Base-by-base conservation (phyloP, 2,113 vertebrate genomes). In the Lasiurus cinereus region DNA sequence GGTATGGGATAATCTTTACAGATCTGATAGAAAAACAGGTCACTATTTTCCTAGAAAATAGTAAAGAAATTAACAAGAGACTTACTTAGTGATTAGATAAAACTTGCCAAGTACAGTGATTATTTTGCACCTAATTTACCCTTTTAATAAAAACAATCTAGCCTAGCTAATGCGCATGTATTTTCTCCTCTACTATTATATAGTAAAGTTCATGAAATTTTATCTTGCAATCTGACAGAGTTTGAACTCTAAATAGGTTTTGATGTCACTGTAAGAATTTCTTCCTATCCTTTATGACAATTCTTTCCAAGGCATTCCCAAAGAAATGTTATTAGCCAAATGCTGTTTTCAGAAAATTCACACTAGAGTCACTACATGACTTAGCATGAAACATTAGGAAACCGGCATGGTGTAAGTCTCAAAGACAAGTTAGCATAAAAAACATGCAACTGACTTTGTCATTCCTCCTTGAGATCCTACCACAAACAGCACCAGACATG, bases 401-500 rank as follows among this genome's bases (percentile, higher is more conserved):
- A 93, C 76, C 39, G 83, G 90, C 84, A 93, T 77, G 73, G 82
- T 84, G 27, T 11, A 69, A 86, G 90, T 69, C 92, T 96, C 66
- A 84, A 76, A 96, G 82, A 92, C 73, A 94, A 85, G 93, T 95
- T 94, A 94, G 96, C 88, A 96, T 73, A 76, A 59, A 85, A 94
- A 85, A 83, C 96, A 97, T 97, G 97, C 96, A 84, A 69, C 46
- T 50, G 93, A 64, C 89, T 92, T 76, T 69, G 92, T 83, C 64
- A 80, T 88, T 87, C 93, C 93, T 96, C 64, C 83, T 94, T 94
- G 93, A 96, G 97, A 80, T 73, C 96, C 97, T 80, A 94, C 91
- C 79, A 73, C 92, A 97, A 96, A 98, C 83, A 98, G 98, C 98
- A 98, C 98, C 97, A 97, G 97, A 97, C 97, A 98, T 93, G 98